phyloP scores from a whole-genome alignment of 1,140 invertebrate genomes.

The Hyles euphorbiae region DNA sequence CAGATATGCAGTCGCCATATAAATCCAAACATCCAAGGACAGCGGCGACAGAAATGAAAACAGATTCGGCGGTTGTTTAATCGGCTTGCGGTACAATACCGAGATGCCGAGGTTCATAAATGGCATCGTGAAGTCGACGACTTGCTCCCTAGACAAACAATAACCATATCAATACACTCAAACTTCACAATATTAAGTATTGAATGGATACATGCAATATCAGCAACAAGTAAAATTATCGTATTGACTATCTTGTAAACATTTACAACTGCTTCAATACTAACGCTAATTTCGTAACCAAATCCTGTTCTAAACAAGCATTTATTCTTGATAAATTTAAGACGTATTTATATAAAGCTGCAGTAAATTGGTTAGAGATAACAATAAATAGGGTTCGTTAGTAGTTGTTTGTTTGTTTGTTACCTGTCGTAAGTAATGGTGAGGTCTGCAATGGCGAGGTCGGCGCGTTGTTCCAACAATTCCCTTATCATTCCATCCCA shows the following conservation, averaged over 20 bases:
- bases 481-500: constrained; percentile 98
- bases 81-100: constrained; percentile 93
- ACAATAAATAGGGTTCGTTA: background rate
- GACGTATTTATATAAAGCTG: no score
- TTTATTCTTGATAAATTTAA: no score
- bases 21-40: constrained; percentile 96
- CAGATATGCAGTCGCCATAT: constrained; percentile 95
- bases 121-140: constrained; percentile 96
- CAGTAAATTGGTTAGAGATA: no score
- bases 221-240: no score
- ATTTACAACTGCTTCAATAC: no score
- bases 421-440: constrained; percentile 93
- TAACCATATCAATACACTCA: background rate
- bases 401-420: constrained; percentile 8
- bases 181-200: no score
- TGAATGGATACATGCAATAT: no score
- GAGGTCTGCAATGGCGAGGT: constrained; percentile 93
- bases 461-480: constrained; percentile 91
- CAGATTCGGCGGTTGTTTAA: constrained; percentile 92
- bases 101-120: constrained; percentile 97
- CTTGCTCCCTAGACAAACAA: constrained; percentile 76
- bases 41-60: constrained; percentile 96
- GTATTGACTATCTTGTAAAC: no score
- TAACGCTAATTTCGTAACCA: no score
- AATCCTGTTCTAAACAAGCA: no score